These are phyloP conservation scores for Notoglanidium macrostoma DNA, from an alignment of 2,797 vertebrate genomes.

Conservation along the genomic window DNA sequence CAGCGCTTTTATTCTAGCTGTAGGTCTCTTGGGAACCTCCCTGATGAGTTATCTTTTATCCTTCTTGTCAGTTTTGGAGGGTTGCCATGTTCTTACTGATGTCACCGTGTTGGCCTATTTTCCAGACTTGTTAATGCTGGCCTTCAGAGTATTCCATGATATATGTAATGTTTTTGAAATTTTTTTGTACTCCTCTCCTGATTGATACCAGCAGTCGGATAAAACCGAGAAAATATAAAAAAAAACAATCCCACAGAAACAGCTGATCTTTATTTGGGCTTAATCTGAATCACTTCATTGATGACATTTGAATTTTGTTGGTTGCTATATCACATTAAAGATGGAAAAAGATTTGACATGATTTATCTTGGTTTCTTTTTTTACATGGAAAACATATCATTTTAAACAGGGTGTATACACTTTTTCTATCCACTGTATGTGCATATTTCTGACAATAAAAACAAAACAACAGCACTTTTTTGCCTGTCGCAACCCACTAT, in stretches of 20 bases:
- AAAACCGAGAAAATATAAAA: neutral
- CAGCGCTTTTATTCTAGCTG: neutral
- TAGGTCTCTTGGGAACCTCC: neutral
- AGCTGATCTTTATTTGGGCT: too few relatives aligned
- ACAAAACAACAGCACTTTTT: neutral
- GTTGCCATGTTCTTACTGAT: neutral
- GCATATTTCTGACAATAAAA: neutral
- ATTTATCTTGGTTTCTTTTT: neutral
- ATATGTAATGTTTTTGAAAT: neutral
- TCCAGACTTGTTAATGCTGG: too few relatives aligned
- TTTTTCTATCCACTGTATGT: neutral
- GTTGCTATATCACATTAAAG: too few relatives aligned
- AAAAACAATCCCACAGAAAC: neutral
- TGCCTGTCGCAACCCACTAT: neutral
- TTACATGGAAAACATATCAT: neutral
- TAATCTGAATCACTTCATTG: neutral
- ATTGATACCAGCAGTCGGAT: neutral
- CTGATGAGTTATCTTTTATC: neutral
- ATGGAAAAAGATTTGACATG: too few relatives aligned
- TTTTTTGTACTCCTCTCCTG: neutral
- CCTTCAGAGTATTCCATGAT: neutral
- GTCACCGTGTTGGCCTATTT: neutral
- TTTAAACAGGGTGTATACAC: neutral
- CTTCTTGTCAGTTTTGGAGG: constrained; percentile 6
- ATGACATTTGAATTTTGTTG: neutral